Evolutionary conservation across 1,140 invertebrate species (phyloP).

Genomic region (Sitodiplosis mosellana): DNA sequence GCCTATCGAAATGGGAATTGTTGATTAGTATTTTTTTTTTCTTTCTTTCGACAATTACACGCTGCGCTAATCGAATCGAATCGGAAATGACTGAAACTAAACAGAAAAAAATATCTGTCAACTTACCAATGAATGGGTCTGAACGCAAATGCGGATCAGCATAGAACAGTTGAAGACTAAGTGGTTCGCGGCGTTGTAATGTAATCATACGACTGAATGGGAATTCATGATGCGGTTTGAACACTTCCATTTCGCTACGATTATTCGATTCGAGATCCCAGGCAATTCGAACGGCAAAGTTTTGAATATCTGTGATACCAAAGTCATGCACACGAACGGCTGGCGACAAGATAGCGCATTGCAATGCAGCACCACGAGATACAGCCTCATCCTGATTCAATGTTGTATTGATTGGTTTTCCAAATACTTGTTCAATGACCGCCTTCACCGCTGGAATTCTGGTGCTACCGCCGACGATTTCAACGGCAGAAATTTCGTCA

Average conservation of each 20-base stretch:
- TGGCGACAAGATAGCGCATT: constrained; percentile 93
- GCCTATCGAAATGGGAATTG: constrained; percentile 29
- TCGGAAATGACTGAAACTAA: too few relatives aligned
- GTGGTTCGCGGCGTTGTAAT: constrained; percentile 75
- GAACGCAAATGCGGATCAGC: constrained; percentile 49
- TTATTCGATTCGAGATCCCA: constrained; percentile 63
- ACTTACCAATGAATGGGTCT: constrained; percentile 60
- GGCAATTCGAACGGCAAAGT: constrained; percentile 70
- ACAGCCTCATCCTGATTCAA: constrained; percentile 97
- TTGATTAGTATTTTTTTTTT: too few relatives aligned
- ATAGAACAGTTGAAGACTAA: constrained; percentile 72
- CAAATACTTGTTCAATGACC: constrained; percentile 71
- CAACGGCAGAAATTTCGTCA: constrained; percentile 85
- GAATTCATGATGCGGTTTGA: constrained; percentile 69
- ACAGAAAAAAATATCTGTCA: too few relatives aligned
- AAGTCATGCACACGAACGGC: constrained; percentile 92
- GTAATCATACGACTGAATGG: constrained; percentile 91
- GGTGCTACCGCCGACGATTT: constrained; percentile 90
- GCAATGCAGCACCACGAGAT: constrained; percentile 83
- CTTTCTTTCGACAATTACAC: neutral
- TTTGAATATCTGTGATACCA: constrained; percentile 78
- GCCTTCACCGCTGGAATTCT: constrained; percentile 85
- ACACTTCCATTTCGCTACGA: constrained; percentile 53
- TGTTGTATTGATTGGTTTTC: constrained; percentile 77
- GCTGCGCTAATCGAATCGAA: too few relatives aligned